Percentiles rank a stretch among this genome's conserved stretches.
Conservation (phyloP, 2,797 vertebrate species). For the Ispidina picta region DNA sequence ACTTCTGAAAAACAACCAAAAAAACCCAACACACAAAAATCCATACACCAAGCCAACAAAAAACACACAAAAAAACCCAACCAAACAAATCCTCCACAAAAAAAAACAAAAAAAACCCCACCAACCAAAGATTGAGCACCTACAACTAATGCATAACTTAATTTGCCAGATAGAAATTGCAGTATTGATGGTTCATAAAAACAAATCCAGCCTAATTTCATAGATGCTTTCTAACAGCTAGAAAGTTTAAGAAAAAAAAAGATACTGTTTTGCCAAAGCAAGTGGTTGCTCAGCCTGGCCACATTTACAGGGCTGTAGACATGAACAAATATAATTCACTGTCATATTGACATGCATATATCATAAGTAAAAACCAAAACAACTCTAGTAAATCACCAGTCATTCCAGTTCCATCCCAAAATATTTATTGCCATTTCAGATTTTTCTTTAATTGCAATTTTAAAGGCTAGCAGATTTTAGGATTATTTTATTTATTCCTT, state of each 20-base stretch:
- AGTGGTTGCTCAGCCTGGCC: neutral
- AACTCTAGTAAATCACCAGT: neutral
- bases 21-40: too few species aligned
- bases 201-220: conserved; percentile 20
- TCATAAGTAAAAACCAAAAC: neutral
- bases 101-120: too few species aligned
- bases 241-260: neutral
- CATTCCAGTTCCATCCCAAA: neutral
- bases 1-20: neutral
- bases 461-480: neutral
- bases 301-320: neutral
- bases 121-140: neutral
- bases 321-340: neutral
- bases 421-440: neutral
- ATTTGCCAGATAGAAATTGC: neutral
- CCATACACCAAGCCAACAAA: too few species aligned
- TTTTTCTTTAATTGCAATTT: neutral
- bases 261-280: neutral
- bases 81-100: neutral
- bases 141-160: neutral
- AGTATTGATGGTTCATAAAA: conserved; percentile 12
- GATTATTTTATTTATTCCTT: neutral
- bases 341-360: fast-evolving
- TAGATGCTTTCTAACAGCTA: neutral
- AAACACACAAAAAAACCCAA: too few species aligned